Percentiles rank a stretch among this genome's conserved stretches.
These are phyloP conservation scores for Scolopax mira DNA, from an alignment of 2,113 vertebrate species.

Conservation along the genomic window DNA sequence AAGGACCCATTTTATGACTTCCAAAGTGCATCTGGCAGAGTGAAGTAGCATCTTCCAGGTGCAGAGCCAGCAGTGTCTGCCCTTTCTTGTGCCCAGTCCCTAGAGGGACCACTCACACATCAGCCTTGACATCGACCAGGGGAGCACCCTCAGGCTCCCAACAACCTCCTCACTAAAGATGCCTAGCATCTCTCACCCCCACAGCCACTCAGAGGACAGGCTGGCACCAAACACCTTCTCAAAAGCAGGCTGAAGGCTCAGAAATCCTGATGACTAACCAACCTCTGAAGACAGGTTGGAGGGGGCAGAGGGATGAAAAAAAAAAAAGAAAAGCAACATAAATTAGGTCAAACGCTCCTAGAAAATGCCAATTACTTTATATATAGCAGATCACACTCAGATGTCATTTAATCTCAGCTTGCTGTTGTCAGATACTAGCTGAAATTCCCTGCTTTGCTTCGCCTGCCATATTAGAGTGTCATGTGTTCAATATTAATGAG, in stretches of 20 bases:
- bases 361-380: slow-evolving; percentile 48
- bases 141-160: neutral
- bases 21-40: accelerated
- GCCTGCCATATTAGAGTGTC: neutral
- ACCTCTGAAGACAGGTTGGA: neutral
- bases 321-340: neutral
- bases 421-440: slow-evolving; percentile 32
- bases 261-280: neutral
- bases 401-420: slow-evolving; percentile 22
- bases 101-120: accelerated
- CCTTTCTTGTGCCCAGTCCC: neutral
- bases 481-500: slow-evolving; percentile 51
- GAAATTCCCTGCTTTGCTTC: neutral
- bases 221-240: neutral
- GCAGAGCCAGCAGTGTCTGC: neutral
- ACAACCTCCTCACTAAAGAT: neutral
- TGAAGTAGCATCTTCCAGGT: neutral
- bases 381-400: neutral
- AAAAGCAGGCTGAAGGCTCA: neutral
- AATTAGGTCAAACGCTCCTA: slow-evolving; percentile 32
- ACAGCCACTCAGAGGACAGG: accelerated
- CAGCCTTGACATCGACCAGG: neutral
- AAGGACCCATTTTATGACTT: neutral
- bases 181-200: no score
- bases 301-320: neutral